Evolutionary conservation across 2,888 invertebrate species (phyloP).

Genomic region (Odontocerum albicorne): DNA sequence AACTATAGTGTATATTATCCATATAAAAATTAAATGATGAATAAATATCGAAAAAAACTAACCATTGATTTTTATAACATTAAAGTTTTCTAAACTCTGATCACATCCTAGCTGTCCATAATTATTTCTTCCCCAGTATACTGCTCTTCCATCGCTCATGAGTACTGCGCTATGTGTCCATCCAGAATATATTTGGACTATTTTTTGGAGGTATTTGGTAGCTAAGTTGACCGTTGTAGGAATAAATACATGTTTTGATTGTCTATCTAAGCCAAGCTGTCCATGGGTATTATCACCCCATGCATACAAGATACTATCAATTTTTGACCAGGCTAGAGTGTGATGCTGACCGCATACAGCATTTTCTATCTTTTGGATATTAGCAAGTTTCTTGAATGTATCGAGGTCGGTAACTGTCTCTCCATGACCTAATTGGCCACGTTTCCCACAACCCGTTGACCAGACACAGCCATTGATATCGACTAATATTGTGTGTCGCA

Average conservation of each 20-base stretch:
- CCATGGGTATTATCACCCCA: constrained; percentile 88
- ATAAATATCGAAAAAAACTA: too few species aligned
- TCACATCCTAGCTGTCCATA: constrained; percentile 73
- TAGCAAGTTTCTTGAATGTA: constrained; percentile 57
- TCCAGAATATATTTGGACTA: constrained; percentile 65
- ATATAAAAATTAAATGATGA: too few species aligned
- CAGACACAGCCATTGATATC: constrained; percentile 64
- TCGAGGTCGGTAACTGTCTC: constrained; percentile 45
- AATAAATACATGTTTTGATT: constrained; percentile 53
- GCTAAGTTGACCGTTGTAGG: constrained; percentile 59
- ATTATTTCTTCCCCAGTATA: constrained; percentile 78
- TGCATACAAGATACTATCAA: constrained; percentile 63
- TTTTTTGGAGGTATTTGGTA: constrained; percentile 53
- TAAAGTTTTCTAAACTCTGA: constrained; percentile 42
- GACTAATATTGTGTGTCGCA: constrained; percentile 68
- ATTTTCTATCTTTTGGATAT: constrained; percentile 58
- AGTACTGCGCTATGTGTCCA: constrained; percentile 78
- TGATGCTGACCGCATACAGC: constrained; percentile 83
- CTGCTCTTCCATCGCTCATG: constrained; percentile 63
- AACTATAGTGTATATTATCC: too few species aligned
- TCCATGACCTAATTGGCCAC: constrained; percentile 68
- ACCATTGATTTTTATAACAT: constrained; percentile 25
- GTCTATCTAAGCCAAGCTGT: constrained; percentile 66
- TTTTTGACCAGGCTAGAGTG: constrained; percentile 60
- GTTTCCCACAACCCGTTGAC: constrained; percentile 66